Evolutionary conservation across 2,888 invertebrate genomes (phyloP).

Genomic region (Apamea crenata): DNA sequence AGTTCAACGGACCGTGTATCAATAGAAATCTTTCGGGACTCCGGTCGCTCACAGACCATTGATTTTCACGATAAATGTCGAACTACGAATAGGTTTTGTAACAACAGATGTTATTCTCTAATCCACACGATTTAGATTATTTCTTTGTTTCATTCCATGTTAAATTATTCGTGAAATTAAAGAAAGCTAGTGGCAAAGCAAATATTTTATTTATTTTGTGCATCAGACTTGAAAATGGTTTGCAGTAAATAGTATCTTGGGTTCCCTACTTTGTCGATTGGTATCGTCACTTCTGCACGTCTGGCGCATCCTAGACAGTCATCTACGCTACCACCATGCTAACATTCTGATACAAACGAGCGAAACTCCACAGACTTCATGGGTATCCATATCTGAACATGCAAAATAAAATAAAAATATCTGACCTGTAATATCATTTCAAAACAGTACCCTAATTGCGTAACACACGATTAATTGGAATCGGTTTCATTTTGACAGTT

Average conservation of each 20-base stretch:
- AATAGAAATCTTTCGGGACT: constrained; percentile 56
- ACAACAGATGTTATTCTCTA: constrained; percentile 56
- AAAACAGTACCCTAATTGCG: too few species aligned
- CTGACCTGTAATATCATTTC: too few species aligned
- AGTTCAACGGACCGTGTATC: constrained; percentile 58
- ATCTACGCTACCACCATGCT: background rate
- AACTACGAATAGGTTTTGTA: constrained; percentile 48
- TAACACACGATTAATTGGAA: too few species aligned
- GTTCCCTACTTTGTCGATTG: background rate
- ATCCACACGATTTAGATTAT: constrained; percentile 43
- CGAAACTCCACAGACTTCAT: background rate
- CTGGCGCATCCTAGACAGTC: background rate
- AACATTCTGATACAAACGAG: background rate
- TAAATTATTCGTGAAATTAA: constrained; percentile 61
- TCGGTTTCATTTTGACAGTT: too few species aligned
- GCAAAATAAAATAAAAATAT: background rate
- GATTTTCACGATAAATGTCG: constrained; percentile 69
- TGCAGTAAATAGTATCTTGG: background rate
- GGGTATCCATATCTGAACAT: background rate
- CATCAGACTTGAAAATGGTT: constrained; percentile 39
- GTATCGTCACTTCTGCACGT: background rate
- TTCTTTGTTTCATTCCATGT: constrained; percentile 46
- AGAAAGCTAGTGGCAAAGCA: constrained; percentile 12
- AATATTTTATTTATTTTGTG: constrained; percentile 47
- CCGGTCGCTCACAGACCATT: constrained; percentile 60